A percentile compares a stretch with the other conserved stretches of the same genome.
Conservation (phyloP, 2,888 invertebrate genomes). For the Trypoxylon attenuatum region DNA sequence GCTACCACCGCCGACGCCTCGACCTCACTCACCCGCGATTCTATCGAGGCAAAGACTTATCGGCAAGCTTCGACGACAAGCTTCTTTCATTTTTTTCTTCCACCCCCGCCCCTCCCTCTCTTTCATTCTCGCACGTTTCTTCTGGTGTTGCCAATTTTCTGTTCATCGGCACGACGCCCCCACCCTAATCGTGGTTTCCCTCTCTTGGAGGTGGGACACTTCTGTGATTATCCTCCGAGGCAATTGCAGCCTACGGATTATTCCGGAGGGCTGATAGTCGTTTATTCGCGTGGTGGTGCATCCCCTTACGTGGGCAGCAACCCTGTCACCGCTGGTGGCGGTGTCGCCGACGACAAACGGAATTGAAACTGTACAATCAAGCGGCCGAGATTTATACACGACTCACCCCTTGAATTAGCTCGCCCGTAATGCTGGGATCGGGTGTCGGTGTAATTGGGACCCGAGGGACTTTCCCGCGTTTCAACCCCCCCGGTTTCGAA, state of each 20-base stretch:
- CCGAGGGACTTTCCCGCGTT: constrained; percentile 68
- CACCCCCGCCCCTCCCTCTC: neutral
- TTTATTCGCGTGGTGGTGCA: neutral
- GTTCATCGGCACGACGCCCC: no score
- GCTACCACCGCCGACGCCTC: no score
- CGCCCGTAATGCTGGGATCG: constrained; percentile 72
- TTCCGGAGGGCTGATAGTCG: constrained; percentile 17
- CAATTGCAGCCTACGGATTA: no score
- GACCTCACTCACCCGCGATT: no score
- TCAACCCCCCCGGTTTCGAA: constrained; percentile 48
- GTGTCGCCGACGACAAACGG: constrained; percentile 45
- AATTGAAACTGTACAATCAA: constrained; percentile 65
- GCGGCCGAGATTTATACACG: constrained; percentile 70
- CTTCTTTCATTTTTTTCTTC: neutral
- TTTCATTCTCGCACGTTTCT: neutral
- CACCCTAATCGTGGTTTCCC: no score
- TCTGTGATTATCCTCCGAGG: neutral
- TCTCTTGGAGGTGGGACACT: neutral
- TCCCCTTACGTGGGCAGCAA: neutral
- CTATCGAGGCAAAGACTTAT: no score
- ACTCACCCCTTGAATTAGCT: constrained; percentile 72
- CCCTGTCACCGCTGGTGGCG: neutral
- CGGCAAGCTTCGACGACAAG: neutral
- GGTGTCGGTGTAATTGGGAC: constrained; percentile 75
- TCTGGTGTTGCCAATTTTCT: no score